Percentiles rank a stretch among this genome's conserved stretches.
These are phyloP conservation scores for Sarcophaga subvicina DNA, from an alignment of 2,888 invertebrate species.

Conservation along the genomic window DNA sequence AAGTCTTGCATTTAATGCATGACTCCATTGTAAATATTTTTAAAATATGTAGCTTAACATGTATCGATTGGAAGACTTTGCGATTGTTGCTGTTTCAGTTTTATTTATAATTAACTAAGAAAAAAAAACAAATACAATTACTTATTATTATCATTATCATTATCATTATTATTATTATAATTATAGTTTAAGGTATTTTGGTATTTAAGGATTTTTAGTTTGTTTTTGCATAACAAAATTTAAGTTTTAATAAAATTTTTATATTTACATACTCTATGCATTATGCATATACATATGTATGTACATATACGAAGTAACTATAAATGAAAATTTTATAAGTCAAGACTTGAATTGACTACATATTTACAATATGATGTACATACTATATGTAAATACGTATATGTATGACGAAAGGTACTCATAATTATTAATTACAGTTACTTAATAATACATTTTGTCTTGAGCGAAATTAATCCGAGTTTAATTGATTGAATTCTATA, in stretches of 20 bases:
- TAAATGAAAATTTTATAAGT: too few species aligned
- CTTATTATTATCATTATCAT: neutral
- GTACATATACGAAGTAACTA: too few species aligned
- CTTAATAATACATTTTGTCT: too few species aligned
- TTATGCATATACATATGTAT: too few species aligned
- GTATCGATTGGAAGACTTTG: conserved; percentile 70
- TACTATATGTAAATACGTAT: too few species aligned
- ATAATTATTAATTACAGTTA: too few species aligned
- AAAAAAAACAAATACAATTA: conserved; percentile 26
- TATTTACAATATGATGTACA: too few species aligned
- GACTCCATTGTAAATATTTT: conserved; percentile 20
- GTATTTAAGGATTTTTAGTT: conserved; percentile 56
- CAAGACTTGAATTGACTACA: too few species aligned
- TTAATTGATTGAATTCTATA: too few species aligned
- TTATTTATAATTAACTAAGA: conserved; percentile 19
- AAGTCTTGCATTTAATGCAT: conserved; percentile 7
- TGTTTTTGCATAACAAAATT: conserved; percentile 21
- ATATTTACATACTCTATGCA: neutral
- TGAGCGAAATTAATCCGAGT: too few species aligned
- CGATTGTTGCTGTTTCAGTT: conserved; percentile 70
- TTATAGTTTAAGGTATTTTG: conserved; percentile 57
- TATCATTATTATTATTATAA: too few species aligned
- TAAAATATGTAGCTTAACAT: conserved; percentile 9
- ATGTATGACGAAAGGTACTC: too few species aligned
- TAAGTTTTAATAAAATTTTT: conserved; percentile 2